These are phyloP conservation scores for Sinopyrophorus schimmeli DNA, from an alignment of 2,888 invertebrate species.

Conservation along the genomic window DNA sequence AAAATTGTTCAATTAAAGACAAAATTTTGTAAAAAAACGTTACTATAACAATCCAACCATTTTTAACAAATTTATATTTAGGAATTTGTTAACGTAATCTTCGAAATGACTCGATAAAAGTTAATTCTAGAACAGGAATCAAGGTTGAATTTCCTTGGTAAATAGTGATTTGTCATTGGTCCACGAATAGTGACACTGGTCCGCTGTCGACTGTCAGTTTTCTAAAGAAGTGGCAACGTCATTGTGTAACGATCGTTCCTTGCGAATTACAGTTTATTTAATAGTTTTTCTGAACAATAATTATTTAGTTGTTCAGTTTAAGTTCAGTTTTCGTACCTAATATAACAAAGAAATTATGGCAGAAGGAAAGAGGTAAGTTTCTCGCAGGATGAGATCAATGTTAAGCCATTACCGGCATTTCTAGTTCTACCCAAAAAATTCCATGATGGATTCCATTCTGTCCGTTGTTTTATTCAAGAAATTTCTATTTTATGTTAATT, in stretches of 20 bases:
- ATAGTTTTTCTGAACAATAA: conserved; percentile 10
- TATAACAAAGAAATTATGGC: conserved; percentile 55
- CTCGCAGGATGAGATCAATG: no score
- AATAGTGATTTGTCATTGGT: conserved; percentile 23
- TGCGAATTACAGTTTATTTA: conserved; percentile 25
- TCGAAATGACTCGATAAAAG: no score
- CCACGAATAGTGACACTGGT: conserved; percentile 14
- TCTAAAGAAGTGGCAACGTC: conserved; percentile 30
- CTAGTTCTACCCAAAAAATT: conserved; percentile 3
- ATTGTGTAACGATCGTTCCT: conserved; percentile 28
- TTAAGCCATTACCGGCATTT: conserved; percentile 18
- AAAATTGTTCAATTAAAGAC: no score
- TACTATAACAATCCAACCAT: no score
- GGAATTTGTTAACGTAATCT: no score
- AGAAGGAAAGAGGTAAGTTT: conserved; percentile 61
- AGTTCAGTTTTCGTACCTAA: conserved; percentile 15
- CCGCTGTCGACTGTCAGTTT: conserved; percentile 28
- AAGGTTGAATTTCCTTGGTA: conserved; percentile 11
- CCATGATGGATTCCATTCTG: conserved; percentile 17
- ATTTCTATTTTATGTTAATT: conserved; percentile 4
- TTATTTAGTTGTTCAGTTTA: conserved; percentile 20
- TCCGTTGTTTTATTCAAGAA: neutral
- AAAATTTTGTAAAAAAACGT: no score
- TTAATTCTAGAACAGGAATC: no score
- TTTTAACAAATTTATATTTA: no score